Base-by-base conservation (phyloP, 2,888 invertebrate species). In the Hydrotaea diabolus region DNA sequence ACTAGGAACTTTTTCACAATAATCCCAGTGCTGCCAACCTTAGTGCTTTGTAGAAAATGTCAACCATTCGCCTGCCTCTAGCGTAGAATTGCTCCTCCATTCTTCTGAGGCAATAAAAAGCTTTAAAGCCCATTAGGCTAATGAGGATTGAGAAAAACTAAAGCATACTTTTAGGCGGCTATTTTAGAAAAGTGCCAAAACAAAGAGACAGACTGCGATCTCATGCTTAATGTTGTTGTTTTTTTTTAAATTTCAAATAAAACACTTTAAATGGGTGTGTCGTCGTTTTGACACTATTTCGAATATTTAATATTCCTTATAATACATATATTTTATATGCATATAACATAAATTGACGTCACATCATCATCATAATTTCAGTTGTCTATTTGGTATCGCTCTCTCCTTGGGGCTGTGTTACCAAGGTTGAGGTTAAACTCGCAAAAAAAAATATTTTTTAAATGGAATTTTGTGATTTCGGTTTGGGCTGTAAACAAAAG, bases 141-240 rank as follows among this genome's bases (percentile, higher is more conserved):
- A 21, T 19, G n/a, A n/a, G n/a, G n/a, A 55, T 53, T 53, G 19
- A 21, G 11, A 15, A 78, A 75, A 81, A 15, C 5, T 55, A 77
- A 9, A 71, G 85, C 82, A 82, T 82, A 85, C 36, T 31, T 76
- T 62, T 36, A 77, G 85, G 85, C 69, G n/a, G n/a, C n/a, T n/a
- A n/a, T n/a, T n/a, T n/a, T n/a, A n/a, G n/a, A n/a, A n/a, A n/a
- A n/a, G n/a, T n/a, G n/a, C n/a, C n/a, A n/a, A n/a, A 43, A 43
- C 3, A 43, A 43, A 43, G 15, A 13, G 13, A 43, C 43, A 43
- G 15, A 43, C 9, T n/a, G n/a, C n/a, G n/a, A n/a, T n/a, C n/a
- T n/a, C n/a, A n/a, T n/a, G n/a, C n/a, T n/a, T n/a, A n/a, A n/a
- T n/a, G n/a, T n/a, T 43, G 43, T 43, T 7, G 15, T 53, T 2